Evolutionary conservation across 1,140 invertebrate genomes (phyloP), one percentile per base, ranked within the genome.

Genomic region (Zaprionus kolodkinae): DNA sequence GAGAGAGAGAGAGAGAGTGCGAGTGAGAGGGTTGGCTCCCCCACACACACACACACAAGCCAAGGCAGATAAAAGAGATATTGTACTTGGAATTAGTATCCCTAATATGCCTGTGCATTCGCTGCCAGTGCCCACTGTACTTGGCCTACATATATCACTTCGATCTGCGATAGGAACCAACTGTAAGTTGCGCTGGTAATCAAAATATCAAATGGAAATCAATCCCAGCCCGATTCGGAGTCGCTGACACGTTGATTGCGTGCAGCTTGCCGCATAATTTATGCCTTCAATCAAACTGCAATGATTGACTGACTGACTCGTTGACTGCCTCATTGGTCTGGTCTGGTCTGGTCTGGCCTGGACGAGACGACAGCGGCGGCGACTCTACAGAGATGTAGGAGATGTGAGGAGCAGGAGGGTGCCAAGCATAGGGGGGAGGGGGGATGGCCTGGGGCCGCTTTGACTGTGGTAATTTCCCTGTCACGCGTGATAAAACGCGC

Each of bases 401-500:
- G 33, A 2, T 1, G 1, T 1, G 7, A 9, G 35, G 36, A 40
- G 15, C 4, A 15, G 11, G 9, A 7, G 30, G 21, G 9, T n/a
- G n/a, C n/a, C n/a, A n/a, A n/a, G n/a, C n/a, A n/a, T n/a, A 4
- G 13, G 13, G 13, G 5, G 4, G 7, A 13, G 2, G 36, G 12
- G 10, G 35, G 52, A 12, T 10, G 10, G 72, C 71, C 71, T 48
- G 72, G 50, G 65, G 54, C 66, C 56, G 64, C 56, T 52, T 54
- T 25, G 60, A 63, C 62, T 48, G 71, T 59, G 54, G 78, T 57
- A 89, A 88, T 88, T 88, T 84, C 50, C 25, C 71, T 89, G 85
- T 88, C 85, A 84, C 81, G 85, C 81, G 57, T 78, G 69, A 89
- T 78, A 76, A 67, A 74, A 72, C 36, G 64, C 72, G 70, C 84